Base-by-base conservation (phyloP, 1,140 invertebrate species). In the Orussus abietinus region DNA sequence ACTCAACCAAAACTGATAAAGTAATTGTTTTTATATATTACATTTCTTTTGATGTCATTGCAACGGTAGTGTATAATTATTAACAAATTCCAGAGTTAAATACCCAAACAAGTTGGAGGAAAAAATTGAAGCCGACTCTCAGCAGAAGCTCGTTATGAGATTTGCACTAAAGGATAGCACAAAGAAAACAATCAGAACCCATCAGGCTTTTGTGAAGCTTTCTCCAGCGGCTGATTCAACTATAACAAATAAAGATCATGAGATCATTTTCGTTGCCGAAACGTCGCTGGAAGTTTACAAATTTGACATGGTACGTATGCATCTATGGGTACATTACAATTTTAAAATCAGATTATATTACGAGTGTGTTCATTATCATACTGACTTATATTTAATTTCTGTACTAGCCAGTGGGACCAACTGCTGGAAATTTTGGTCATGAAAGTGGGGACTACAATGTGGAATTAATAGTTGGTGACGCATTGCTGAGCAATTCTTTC, bases 261-360 rank as follows among this genome's bases (percentile, higher is more conserved):
- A 98, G 75, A 88, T 95, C 19, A 85, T 96, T 53, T 97, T 94
- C 65, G 85, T 97, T 17, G 90, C 92, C 10, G 93, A 97, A 65
- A 80, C 84, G 93, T 96, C 62, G 75, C 78, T 32, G 46, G 82
- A 86, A 51, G 75, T 83, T n/a, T 95, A 97, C 59, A 92, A 90
- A 73, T 88, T 97, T 52, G 92, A 96, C 62, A 77, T 96, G 78
- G 88, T 91, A 66, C 75, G 74, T 71, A 18, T 36, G 39, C 36
- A 28, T 34, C 25, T 20, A n/a, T n/a, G n/a, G n/a, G n/a, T n/a
- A n/a, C n/a, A n/a, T n/a, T n/a, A n/a, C n/a, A n/a, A n/a, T n/a
- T n/a, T n/a, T n/a, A n/a, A n/a, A n/a, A n/a, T n/a, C n/a, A n/a
- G n/a, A n/a, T n/a, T n/a, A n/a, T n/a, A n/a, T n/a, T n/a, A n/a